Conservation (phyloP, 2,113 vertebrate genomes). For the Sinocyclocheilus grahami region DNA sequence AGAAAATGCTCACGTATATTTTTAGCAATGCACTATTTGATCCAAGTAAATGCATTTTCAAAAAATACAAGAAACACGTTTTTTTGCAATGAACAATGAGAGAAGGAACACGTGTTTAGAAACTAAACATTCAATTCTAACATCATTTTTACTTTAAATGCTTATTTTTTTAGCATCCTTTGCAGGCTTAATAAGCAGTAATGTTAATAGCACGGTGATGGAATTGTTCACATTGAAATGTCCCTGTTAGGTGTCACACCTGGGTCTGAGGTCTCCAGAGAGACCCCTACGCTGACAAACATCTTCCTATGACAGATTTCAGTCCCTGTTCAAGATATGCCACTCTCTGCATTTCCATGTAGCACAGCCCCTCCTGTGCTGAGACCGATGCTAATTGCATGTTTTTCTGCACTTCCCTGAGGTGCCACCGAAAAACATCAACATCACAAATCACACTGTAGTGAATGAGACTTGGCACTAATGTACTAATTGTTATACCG, state of each 20-base stretch:
- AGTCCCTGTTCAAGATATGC: constrained; percentile 46
- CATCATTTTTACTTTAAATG: neutral
- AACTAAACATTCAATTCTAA: neutral
- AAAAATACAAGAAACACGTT: neutral
- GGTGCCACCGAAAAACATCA: constrained; percentile 54
- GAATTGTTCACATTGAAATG: constrained; percentile 53
- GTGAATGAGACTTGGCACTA: constrained; percentile 40
- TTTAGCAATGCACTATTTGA: neutral
- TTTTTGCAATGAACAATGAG: neutral
- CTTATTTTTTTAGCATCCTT: neutral
- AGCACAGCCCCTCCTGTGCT: constrained; percentile 41
- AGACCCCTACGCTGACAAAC: constrained; percentile 28
- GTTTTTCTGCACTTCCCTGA: constrained; percentile 57
- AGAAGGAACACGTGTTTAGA: neutral
- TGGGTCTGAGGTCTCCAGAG: constrained; percentile 36
- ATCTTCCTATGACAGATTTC: constrained; percentile 45
- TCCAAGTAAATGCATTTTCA: neutral
- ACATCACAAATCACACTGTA: constrained; percentile 52
- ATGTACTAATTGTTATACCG: constrained; percentile 33
- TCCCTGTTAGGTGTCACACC: constrained; percentile 45
- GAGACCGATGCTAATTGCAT: constrained; percentile 53
- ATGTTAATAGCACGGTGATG: constrained; percentile 23
- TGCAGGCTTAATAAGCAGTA: constrained; percentile 28
- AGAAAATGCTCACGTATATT: neutral
- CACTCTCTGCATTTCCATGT: constrained; percentile 42